phyloP scores from a whole-genome alignment of 2,113 vertebrate species.

The Notothenia rossii region DNA sequence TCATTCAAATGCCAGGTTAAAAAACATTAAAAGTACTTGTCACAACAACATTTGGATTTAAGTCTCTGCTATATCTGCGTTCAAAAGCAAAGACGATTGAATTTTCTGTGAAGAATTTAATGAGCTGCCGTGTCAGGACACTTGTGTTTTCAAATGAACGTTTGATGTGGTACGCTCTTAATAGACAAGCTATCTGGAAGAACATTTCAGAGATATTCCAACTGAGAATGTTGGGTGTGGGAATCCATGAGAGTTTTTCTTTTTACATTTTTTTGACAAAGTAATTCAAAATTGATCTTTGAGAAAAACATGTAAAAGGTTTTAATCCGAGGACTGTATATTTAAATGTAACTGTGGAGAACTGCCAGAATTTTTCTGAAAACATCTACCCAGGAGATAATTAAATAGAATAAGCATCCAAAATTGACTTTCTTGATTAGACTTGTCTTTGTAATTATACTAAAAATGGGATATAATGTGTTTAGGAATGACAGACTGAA shows the following conservation, averaged over 20 bases:
- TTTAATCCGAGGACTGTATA: neutral
- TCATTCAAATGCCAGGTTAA: slow-evolving; percentile 43
- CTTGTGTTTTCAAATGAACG: neutral
- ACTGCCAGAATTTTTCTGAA: neutral
- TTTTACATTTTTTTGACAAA: neutral
- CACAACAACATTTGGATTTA: slow-evolving; percentile 47
- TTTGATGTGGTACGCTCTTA: slow-evolving; percentile 10
- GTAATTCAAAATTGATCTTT: neutral
- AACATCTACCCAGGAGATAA: neutral
- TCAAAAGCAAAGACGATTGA: slow-evolving; percentile 16
- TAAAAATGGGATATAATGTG: neutral
- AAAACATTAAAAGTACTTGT: slow-evolving; percentile 49
- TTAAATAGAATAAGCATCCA: slow-evolving; percentile 19
- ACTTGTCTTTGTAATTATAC: neutral
- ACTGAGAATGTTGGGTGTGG: neutral
- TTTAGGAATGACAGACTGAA: too few relatives aligned
- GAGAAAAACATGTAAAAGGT: neutral
- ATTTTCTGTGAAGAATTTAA: slow-evolving; percentile 11
- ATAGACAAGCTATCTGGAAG: neutral
- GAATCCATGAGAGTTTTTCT: neutral
- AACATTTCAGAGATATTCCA: neutral
- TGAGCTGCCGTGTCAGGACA: slow-evolving; percentile 17
- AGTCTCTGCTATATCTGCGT: slow-evolving; percentile 32
- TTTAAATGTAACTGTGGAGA: neutral
- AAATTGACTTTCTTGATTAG: neutral